Evolutionary conservation across 2,113 vertebrate genomes (phyloP), one percentile per base, ranked within the genome.

Genomic region (Microtus oregoni): DNA sequence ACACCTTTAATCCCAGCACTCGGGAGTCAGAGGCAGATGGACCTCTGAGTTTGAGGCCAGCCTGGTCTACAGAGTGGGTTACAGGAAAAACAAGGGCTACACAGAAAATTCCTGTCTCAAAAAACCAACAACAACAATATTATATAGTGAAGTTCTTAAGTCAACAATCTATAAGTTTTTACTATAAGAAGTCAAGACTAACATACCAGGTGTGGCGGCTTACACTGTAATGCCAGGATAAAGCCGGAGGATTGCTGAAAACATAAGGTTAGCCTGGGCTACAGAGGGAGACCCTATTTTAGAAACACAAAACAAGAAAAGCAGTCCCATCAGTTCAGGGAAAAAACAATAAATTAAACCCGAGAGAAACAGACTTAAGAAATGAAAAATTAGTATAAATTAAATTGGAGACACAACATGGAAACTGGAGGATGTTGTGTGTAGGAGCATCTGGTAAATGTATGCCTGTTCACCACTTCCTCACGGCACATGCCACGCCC

Each of bases 401-500:
- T 63, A 67, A 86, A 22, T 11, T 47, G 30, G 19, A 67, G 61
- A 86, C 38, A 86, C 61, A 44, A 32, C 28, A 30, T 38, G 38
- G 38, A 58, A 28, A 1, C n/a, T 14, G 52, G 20, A 28, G 35
- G 63, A 32, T 1, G 17, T 28, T 61, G 14, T 38, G 81, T 61
- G 22, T 41, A 2, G 17, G 58, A 19, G 12, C 3, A 14, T 28
- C 28, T 17, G 6, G 22, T 17, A 24, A 83, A 26, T 24, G 55
- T 41, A 26, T 9, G 24, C 35, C 35, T 86, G 44, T 0, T 17
- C 5, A 19, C 8, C 9, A 13, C 41, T 38, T 10, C 35, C 35
- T 19, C 68, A n/a, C 17, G 0, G 20, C 0, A 2, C 28, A 44
- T 67, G 17, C 41, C 12, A 26, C 3, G 13, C 8, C 63, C 17